Conservation (phyloP, 2,113 vertebrate genomes). For the Grallaria varia region DNA sequence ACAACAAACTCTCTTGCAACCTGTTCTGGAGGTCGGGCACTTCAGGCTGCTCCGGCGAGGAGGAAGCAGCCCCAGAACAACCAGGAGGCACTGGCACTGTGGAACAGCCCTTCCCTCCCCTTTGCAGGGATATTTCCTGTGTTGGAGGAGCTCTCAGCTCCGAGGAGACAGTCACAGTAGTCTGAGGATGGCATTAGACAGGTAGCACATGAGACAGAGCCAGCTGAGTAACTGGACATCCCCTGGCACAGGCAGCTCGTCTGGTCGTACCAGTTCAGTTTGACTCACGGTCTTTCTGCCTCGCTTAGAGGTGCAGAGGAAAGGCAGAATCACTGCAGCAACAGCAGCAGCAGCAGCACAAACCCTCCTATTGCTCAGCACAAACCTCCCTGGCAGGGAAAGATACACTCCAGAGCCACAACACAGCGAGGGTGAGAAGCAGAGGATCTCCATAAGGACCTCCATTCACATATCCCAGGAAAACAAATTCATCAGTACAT, state of each 20-base stretch:
- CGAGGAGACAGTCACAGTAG: neutral
- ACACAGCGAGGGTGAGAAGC: neutral
- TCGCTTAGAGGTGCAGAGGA: neutral
- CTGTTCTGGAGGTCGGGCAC: neutral
- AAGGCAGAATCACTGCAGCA: neutral
- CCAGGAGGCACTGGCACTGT: neutral
- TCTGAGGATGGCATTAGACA: neutral
- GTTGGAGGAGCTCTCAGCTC: neutral
- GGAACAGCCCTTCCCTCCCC: neutral
- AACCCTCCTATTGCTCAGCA: neutral
- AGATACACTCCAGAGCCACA: neutral
- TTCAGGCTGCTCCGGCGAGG: neutral
- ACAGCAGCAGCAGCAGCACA: neutral
- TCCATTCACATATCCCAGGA: neutral
- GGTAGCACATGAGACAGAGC: neutral
- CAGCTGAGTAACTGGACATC: constrained; percentile 39
- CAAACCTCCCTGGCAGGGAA: neutral
- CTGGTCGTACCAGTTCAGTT: constrained; percentile 49
- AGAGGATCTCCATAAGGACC: neutral
- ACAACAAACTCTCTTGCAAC: neutral
- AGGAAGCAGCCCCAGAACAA: neutral
- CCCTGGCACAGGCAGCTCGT: neutral
- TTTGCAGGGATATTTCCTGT: neutral
- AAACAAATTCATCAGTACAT: neutral
- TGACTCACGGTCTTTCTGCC: constrained; percentile 9